phyloP scores from a whole-genome alignment of 2,888 invertebrate species.

The Fissipunctia ypsillon region DNA sequence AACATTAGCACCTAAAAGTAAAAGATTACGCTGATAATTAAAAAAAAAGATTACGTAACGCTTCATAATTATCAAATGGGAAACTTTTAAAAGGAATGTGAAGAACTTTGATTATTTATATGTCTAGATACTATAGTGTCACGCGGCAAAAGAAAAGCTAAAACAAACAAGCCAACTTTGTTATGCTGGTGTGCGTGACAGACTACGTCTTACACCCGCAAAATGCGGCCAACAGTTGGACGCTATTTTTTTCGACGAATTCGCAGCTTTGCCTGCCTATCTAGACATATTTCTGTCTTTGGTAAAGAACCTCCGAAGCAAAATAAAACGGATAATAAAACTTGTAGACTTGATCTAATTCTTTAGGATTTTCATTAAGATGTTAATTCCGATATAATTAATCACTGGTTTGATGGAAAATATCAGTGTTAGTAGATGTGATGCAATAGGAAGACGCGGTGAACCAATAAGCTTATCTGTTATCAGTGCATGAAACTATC shows the following conservation, averaged over 20 bases:
- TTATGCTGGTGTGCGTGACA: too few species aligned
- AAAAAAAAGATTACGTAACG: neutral
- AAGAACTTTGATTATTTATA: too few species aligned
- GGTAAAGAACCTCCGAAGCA: conserved; percentile 27
- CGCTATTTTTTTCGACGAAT: too few species aligned
- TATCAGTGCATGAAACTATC: conserved; percentile 57
- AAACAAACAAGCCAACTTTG: too few species aligned
- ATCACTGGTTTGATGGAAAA: conserved; percentile 6
- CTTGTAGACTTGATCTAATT: neutral
- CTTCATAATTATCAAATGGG: too few species aligned
- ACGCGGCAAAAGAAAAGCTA: too few species aligned
- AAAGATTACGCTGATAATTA: neutral
- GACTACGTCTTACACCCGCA: too few species aligned
- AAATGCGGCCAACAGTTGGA: too few species aligned
- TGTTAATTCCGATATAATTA: conserved; percentile 23
- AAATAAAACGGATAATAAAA: conserved; percentile 7
- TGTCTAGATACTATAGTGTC: too few species aligned
- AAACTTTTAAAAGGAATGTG: too few species aligned
- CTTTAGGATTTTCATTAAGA: conserved; percentile 2
- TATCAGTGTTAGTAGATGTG: conserved; percentile 50
- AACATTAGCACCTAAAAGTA: neutral
- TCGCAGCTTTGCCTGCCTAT: too few species aligned
- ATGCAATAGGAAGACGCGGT: conserved; percentile 70
- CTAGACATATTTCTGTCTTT: too few species aligned
- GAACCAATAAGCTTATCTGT: conserved; percentile 60